phyloP scores from a whole-genome alignment of 2,888 invertebrate species.

The Xestia rhomboidea region DNA sequence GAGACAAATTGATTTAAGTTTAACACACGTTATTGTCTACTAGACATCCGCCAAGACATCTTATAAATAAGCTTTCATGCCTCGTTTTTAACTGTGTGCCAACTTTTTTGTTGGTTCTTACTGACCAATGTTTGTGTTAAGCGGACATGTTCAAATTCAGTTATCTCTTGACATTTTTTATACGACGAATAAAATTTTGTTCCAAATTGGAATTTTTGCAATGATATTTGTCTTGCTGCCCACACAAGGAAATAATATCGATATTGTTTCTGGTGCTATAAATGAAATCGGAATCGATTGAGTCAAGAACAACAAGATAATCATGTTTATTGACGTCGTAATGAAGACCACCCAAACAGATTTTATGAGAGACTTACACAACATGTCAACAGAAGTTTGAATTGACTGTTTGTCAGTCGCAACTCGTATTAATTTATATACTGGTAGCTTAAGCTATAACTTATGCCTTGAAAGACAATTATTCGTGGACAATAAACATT shows the following conservation, averaged over 20 bases:
- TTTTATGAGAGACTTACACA: background rate
- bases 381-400: conserved; percentile 8
- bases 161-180: conserved; percentile 32
- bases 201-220: background rate
- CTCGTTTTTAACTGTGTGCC: conserved; percentile 61
- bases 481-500: conserved; percentile 27
- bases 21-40: conserved; percentile 69
- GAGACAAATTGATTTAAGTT: conserved; percentile 70
- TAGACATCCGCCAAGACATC: conserved; percentile 64
- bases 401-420: conserved; percentile 11
- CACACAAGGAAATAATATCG: conserved; percentile 37
- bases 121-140: conserved; percentile 62
- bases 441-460: background rate
- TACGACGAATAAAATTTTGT: conserved; percentile 20
- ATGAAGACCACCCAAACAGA: conserved; percentile 52
- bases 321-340: conserved; percentile 36
- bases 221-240: conserved; percentile 22
- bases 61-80: conserved; percentile 68
- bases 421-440: conserved; percentile 18
- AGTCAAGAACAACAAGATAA: conserved; percentile 44
- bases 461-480: conserved; percentile 16
- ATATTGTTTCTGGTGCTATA: conserved; percentile 32
- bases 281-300: conserved; percentile 32
- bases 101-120: conserved; percentile 55
- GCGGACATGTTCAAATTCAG: conserved; percentile 22